Base-by-base conservation (phyloP, 2,888 invertebrate species). In the Aporophyla nigra region DNA sequence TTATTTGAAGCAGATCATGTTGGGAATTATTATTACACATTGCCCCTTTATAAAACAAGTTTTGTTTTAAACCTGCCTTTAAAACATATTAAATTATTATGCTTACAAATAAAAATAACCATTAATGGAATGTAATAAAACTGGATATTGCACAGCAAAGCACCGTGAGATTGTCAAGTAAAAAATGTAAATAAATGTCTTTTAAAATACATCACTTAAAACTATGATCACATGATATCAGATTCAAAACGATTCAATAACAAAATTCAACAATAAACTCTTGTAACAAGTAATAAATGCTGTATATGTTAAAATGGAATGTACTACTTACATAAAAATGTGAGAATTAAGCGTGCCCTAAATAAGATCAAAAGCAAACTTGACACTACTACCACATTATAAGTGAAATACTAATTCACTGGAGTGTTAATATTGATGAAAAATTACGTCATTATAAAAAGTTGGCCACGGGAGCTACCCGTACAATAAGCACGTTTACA, bases 171-270 rank as follows among this genome's bases (percentile, higher is more conserved):
- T 87, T 86, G 85, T 88, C 76, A 79, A 71, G 66, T 76, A 75
- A 78, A n/a, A 71, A 51, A 33, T 82, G 68, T 82, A 88, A 85
- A 85, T 81, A 83, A 74, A 77, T 67, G 46, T 87, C 49, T 71
- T 33, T 76, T 78, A 78, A 75, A 76, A 65, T 62, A 56, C 9
- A 24, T 83, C 21, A 12, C 88, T 88, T 87, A 87, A 4, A 82
- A 43, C 86, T 89, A 86, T 71, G 76, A 90, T 89, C 89, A 90
- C 91, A 89, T 82, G 66, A 70, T 40, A 84, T 86, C 74, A 87
- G 88, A 89, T 88, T 90, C 84, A 83, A 74, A 75, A 73, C 14
- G 46, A 76, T 66, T 73, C 16, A 76, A 72, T 82, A 83, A 86
- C 68, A 86, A 80, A 79, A 82, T 68, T 86, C 63, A 88, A 86